Evolutionary conservation across 1,140 invertebrate species (phyloP).

Genomic region (Drosophila paulistorum): DNA sequence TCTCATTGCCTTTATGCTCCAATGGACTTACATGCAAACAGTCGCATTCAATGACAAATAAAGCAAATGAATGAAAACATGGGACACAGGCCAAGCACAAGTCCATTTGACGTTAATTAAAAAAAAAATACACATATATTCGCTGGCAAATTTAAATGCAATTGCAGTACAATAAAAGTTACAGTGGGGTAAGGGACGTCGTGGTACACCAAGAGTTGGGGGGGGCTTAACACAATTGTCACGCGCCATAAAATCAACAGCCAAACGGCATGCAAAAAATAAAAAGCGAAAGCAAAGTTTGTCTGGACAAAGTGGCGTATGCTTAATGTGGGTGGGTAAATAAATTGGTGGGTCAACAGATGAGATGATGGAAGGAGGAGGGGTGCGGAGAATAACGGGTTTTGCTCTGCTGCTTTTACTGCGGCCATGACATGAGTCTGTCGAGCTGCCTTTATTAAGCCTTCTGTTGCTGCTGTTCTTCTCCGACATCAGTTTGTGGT

Average conservation of each 20-base stretch:
- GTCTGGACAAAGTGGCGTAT: conserved; percentile 52
- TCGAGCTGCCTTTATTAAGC: conserved; percentile 33
- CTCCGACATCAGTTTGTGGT: conserved; percentile 53
- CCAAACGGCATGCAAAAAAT: conserved; percentile 30
- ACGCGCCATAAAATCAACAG: conserved; percentile 77
- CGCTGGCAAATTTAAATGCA: conserved; percentile 78
- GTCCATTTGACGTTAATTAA: conserved; percentile 68
- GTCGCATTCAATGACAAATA: conserved; percentile 57
- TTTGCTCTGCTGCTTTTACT: background rate
- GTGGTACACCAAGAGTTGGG: no score
- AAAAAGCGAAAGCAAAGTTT: conserved; percentile 33
- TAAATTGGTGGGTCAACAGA: background rate
- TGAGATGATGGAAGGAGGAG: background rate
- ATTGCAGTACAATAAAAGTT: conserved; percentile 72
- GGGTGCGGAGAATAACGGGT: background rate
- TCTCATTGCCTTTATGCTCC: conserved; percentile 50
- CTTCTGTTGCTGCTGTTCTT: conserved; percentile 28
- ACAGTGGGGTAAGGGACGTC: background rate
- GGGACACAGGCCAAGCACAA: conserved; percentile 43
- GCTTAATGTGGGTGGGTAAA: conserved; percentile 46
- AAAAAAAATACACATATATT: conserved; percentile 49
- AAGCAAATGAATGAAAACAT: conserved; percentile 54
- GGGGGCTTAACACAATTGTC: conserved; percentile 62
- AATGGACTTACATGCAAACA: conserved; percentile 48
- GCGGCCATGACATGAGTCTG: conserved; percentile 47